Evolutionary conservation across 2,113 vertebrate species (phyloP), one percentile per base, ranked within the genome.

Genomic region (Muscicapa adusta): DNA sequence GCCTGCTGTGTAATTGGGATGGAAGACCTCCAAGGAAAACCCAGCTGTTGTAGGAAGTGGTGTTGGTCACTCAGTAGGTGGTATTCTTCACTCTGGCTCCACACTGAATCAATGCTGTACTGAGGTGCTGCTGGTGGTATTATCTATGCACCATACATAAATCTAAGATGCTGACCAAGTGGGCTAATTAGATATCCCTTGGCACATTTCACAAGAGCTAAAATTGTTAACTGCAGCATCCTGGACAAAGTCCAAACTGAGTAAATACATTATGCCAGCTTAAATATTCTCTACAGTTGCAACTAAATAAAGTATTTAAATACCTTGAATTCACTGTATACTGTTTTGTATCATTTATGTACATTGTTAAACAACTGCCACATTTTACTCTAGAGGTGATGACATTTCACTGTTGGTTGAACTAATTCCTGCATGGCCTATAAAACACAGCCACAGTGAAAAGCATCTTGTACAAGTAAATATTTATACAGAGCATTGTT

Each of bases 21-120:
- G 94, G 96, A 97, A 96, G 94, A 95, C 89, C 96, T 97, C 95
- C 95, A 96, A 97, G 96, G 95, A 97, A 97, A 96, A 95, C 91
- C 87, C 95, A 95, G 96, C 87, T 97, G 94, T 94, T 95, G 75
- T 87, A 95, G 96, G 95, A 96, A 97, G 89, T 93, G 78, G 67
- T 89, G 89, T 82, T 96, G 95, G 96, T 95, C 91, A 95, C 93
- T 91, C 87, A 33, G 91, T 96, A 94, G 94, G 95, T 95, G 94
- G 95, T 81, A 79, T 96, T 94, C 70, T 73, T 95, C 87, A 14
- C 77, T 94, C 89, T 93, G 88, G 67, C 81, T 96, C 87, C 0
- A 1, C 63, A 77, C 58, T 91, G 94, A 91, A 95, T 87, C 96
- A 95, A 51, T 85, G 81, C 62, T 3, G 0, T 17, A 20, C 71